A percentile compares a stretch with the other conserved stretches of the same genome.
phyloP scores from a whole-genome alignment of 2,888 invertebrate species.

The Gryllus longicercus region DNA sequence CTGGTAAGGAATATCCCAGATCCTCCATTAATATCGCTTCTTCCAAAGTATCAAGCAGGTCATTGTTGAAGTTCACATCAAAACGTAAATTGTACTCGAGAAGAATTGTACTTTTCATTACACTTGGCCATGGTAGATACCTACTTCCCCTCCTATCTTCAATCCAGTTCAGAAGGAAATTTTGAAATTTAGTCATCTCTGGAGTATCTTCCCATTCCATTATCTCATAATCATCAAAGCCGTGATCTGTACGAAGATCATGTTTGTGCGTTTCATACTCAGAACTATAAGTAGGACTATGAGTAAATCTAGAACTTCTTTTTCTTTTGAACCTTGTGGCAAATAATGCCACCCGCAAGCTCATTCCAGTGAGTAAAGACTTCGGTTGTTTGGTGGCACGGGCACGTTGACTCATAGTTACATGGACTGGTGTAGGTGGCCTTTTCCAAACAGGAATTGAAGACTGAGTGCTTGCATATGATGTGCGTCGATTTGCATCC shows the following conservation, averaged over 20 bases:
- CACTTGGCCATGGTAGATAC: not conserved
- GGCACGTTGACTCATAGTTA: not conserved
- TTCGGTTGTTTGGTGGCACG: not conserved
- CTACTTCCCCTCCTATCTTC: not conserved
- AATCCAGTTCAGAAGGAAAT: not conserved
- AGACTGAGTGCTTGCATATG: not conserved
- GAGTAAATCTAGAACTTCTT: not conserved
- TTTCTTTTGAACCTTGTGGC: constrained; percentile 5
- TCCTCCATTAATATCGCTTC: not conserved
- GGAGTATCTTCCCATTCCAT: too few relatives aligned
- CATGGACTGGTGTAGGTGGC: not conserved
- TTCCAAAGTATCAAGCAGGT: not conserved
- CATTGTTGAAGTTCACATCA: not conserved
- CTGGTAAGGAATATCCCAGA: not conserved
- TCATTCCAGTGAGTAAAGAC: not conserved
- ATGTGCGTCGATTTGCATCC: not conserved
- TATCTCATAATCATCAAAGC: not conserved
- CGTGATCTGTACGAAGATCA: not conserved
- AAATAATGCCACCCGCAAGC: not conserved
- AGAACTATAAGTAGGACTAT: constrained; percentile 1
- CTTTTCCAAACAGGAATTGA: not conserved
- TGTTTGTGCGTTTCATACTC: not conserved
- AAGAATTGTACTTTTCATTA: not conserved
- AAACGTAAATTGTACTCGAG: constrained; percentile 4
- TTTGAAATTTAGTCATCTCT: not conserved